phyloP scores from a whole-genome alignment of 2,113 vertebrate species.

The Tapirus terrestris region DNA sequence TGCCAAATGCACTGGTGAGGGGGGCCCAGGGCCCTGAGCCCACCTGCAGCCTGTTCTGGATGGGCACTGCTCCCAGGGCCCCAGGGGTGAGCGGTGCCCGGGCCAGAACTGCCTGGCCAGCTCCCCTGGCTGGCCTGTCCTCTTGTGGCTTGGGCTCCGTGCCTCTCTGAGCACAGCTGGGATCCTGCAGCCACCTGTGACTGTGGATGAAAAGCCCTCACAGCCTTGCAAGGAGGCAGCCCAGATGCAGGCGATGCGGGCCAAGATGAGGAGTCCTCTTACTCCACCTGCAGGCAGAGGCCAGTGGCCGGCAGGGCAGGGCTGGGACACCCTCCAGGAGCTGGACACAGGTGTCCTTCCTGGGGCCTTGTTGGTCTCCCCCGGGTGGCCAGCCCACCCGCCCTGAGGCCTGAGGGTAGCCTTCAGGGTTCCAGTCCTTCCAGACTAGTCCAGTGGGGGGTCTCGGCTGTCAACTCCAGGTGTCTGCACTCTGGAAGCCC shows the following conservation, averaged over 20 bases:
- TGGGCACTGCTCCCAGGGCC: not conserved
- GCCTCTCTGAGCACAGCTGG: not conserved
- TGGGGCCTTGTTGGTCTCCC: not conserved
- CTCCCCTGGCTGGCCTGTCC: too few species aligned
- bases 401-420: not conserved
- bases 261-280: not conserved
- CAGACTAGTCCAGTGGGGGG: not conserved
- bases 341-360: not conserved
- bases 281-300: constrained; percentile 60
- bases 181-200: not conserved
- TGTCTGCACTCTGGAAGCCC: not conserved
- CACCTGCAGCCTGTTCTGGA: not conserved
- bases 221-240: not conserved
- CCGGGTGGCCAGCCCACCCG: not conserved
- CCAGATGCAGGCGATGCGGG: fast-evolving
- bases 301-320: not conserved
- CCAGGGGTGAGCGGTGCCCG: fast-evolving
- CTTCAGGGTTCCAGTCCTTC: not conserved
- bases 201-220: fast-evolving
- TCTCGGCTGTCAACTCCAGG: not conserved
- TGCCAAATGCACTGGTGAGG: not conserved
- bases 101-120: not conserved
- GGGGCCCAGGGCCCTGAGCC: not conserved
- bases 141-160: not conserved
- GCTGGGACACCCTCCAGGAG: not conserved